Conservation (phyloP, 2,797 vertebrate species). For the Eremophila alpestris region DNA sequence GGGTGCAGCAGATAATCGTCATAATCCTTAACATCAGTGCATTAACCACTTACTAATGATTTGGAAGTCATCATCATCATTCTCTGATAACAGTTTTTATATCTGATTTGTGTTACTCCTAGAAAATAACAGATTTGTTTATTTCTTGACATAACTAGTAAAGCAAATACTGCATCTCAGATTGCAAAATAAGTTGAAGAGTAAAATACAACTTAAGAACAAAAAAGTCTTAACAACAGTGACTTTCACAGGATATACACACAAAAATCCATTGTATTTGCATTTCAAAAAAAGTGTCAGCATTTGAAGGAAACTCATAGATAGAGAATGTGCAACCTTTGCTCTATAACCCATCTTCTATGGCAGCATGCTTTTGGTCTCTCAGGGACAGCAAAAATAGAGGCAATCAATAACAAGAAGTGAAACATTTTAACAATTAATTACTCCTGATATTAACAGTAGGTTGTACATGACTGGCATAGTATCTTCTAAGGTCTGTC, state of each 20-base stretch:
- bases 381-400: not conserved
- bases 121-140: not conserved
- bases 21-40: not conserved
- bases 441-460: not conserved
- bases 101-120: not conserved
- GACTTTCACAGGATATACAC: not conserved
- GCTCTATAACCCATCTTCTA: not conserved
- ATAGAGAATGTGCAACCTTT: not conserved
- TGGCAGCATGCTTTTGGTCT: not conserved
- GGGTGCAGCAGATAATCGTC: not conserved
- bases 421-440: not conserved
- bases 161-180: not conserved
- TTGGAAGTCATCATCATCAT: not conserved
- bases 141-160: not conserved
- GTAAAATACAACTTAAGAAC: not conserved
- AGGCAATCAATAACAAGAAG: not conserved
- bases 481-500: not conserved
- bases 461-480: not conserved
- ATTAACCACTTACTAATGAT: not conserved
- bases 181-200: not conserved
- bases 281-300: not conserved
- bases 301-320: not conserved
- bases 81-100: not conserved
- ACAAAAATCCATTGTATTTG: not conserved
- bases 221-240: not conserved